phyloP scores from a whole-genome alignment of 2,888 invertebrate genomes.

The Nomada ferruginata region DNA sequence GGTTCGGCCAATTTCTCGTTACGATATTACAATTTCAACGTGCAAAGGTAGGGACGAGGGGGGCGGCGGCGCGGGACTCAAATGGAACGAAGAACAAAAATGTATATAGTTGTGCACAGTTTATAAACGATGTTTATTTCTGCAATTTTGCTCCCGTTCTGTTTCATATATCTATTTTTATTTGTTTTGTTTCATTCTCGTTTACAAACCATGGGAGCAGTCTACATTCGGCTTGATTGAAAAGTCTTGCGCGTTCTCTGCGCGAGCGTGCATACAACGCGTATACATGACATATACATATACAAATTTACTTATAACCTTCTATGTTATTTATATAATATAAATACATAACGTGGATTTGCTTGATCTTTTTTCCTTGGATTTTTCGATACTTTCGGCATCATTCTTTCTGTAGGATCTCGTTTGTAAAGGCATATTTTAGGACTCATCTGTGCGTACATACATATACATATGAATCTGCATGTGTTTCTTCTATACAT shows the following conservation, averaged over 20 bases:
- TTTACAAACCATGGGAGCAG: slow-evolving; percentile 53
- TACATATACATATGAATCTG: slow-evolving; percentile 38
- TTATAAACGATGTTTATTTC: slow-evolving; percentile 69
- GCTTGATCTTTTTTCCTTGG: slow-evolving; percentile 4
- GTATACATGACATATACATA: slow-evolving; percentile 20
- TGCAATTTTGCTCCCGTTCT: slow-evolving; percentile 19
- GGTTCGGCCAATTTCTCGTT: slow-evolving; percentile 21
- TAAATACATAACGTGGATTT: slow-evolving; percentile 67
- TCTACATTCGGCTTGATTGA: slow-evolving; percentile 42
- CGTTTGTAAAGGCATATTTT: slow-evolving; percentile 45
- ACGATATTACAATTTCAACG: slow-evolving; percentile 9
- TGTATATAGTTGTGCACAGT: slow-evolving; percentile 32
- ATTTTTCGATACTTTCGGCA: background rate
- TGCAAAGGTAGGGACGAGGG: background rate
- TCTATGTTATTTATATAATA: slow-evolving; percentile 20
- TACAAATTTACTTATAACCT: slow-evolving; percentile 11
- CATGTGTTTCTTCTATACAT: slow-evolving; percentile 14
- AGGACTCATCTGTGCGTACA: slow-evolving; percentile 32
- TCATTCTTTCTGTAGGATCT: slow-evolving; percentile 16
- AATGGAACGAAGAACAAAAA: slow-evolving; percentile 27
- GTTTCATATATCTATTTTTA: background rate
- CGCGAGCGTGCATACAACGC: slow-evolving; percentile 9
- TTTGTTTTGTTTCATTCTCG: slow-evolving; percentile 31
- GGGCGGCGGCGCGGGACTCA: slow-evolving; percentile 1
- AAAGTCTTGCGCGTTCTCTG: slow-evolving; percentile 33